Evolutionary conservation across 64 coral and sea anemone species (phyloP), one percentile per base, ranked within the genome.

Genomic region (Montipora sp.): DNA sequence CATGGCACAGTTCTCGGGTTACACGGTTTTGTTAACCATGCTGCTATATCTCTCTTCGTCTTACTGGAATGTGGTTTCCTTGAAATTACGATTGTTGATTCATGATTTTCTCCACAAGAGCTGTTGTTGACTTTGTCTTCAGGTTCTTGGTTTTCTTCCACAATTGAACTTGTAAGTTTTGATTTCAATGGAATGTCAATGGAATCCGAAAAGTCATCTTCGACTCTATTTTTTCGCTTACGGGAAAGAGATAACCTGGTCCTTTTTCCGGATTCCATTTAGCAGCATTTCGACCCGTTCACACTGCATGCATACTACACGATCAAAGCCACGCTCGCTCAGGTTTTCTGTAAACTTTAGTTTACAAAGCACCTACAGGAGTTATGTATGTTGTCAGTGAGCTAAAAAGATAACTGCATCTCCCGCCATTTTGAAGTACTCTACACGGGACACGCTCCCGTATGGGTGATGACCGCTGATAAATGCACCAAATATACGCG

Each of bases 1-100:
- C 95, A 96, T 5, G 48, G 23, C 15, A 96, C 87, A 16, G 43
- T 23, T 71, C 79, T 83, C 16, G 48, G 82, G 7, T 12, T 50
- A 45, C 9, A 51, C 0, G 82, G n/a, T 72, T 85, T 85, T 14
- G n/a, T 70, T 16, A 85, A 46, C 82, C 82, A 85, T 5, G 47
- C 66, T 22, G 63, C 47, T 72, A 85, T 85, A 19, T 63, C 21
- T 63, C 50, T 85, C 61, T 85, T 85, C 22, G 82, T 47, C 10
- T 13, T 51, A 2, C 65, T 85, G 18, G 47, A 1, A 14, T 23
- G 6, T 11, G 3, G 19, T 46, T 50, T 49, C 44, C 27, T 3
- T 78, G 12, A 18, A 83, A 16, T 3, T 24, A 1, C 3, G 12
- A 13, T 60, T 18, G 59, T 10, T 83, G 80, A 45, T 16, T 83